phyloP scores from a whole-genome alignment of 2,797 vertebrate genomes.

The Eulemur coronatus region DNA sequence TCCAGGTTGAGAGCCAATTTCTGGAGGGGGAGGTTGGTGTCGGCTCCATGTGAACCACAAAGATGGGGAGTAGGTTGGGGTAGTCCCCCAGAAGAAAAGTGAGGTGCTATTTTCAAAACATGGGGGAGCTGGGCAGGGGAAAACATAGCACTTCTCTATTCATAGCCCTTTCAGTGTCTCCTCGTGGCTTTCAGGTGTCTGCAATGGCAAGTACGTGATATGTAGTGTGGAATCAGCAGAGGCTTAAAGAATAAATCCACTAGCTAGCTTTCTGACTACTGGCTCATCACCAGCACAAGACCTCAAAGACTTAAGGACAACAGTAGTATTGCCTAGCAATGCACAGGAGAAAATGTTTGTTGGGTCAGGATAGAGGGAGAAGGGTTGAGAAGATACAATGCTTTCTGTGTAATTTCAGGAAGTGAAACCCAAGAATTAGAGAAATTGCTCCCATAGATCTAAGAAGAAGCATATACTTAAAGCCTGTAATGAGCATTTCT shows the following conservation, averaged over 20 bases:
- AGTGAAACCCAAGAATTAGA: slow-evolving; percentile 55
- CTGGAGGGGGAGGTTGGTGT: not conserved
- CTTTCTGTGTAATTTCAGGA: slow-evolving; percentile 28
- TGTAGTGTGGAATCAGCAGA: not conserved
- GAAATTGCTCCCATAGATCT: not conserved
- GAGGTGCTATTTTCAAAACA: not conserved
- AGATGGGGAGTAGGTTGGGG: not conserved
- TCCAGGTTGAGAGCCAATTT: not conserved
- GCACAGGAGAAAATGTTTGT: not conserved
- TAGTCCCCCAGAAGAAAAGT: not conserved
- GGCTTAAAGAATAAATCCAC: not conserved
- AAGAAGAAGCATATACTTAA: slow-evolving; percentile 24
- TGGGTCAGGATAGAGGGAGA: not conserved
- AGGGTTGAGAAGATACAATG: not conserved
- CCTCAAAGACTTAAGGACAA: not conserved
- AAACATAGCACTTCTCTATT: not conserved
- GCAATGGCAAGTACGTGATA: not conserved
- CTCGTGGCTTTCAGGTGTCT: not conserved
- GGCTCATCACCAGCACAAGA: not conserved
- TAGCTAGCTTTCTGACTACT: not conserved
- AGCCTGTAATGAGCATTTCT: slow-evolving; percentile 23
- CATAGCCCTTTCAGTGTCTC: not conserved
- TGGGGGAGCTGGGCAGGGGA: not conserved
- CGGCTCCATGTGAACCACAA: not conserved
- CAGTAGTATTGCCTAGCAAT: not conserved